Base-by-base conservation (phyloP, 2,797 vertebrate genomes). In the Eospalax fontanierii region DNA sequence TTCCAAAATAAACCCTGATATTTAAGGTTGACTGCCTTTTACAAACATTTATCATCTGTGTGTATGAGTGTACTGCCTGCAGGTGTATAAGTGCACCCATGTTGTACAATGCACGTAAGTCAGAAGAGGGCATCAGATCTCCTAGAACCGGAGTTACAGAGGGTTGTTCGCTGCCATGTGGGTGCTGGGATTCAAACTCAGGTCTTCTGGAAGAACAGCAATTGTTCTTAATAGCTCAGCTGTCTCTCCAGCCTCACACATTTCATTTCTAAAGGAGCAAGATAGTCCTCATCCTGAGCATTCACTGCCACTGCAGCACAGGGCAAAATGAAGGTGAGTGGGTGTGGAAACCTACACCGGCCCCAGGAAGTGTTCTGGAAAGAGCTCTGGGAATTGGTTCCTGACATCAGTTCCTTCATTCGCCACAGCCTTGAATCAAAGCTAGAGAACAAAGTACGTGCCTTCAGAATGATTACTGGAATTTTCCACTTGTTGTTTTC, bases 401-500 rank as follows among this genome's bases (percentile, higher is more conserved):
- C 66, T 76, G 59, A 35, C 59, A 95, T 16, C 16, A 83, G 54
- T 68, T 65, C 43, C 43, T 66, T 82, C 57, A 70, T 59, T 76
- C 87, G 76, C 61, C 65, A 84, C 8, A 78, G 33, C 65, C 66
- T 95, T 95, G 82, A 80, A 63, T 96, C 89, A 75, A 90, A 96
- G 54, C 63, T 87, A 73, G 21, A 91, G 57, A 73, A 82, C 84
- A 90, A 90, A 96, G 82, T 79, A 87, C 1, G 4, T 40, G 54
- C 12, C 30, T 66, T 68, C n/a, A 79, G 54, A 85, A 82, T 3
- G 38, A 88, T 75, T 73, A 88, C 93, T 70, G 85, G 94, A 95
- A 97, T 95, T 98, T 97, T 97, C 96, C 93, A 86, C 66, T 97
- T 57, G 91, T 94, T 95, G 76, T 92, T 91, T 88, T 94, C 94